Evolutionary conservation across 2,113 vertebrate species (phyloP).

Genomic region (Apodemus sylvaticus): DNA sequence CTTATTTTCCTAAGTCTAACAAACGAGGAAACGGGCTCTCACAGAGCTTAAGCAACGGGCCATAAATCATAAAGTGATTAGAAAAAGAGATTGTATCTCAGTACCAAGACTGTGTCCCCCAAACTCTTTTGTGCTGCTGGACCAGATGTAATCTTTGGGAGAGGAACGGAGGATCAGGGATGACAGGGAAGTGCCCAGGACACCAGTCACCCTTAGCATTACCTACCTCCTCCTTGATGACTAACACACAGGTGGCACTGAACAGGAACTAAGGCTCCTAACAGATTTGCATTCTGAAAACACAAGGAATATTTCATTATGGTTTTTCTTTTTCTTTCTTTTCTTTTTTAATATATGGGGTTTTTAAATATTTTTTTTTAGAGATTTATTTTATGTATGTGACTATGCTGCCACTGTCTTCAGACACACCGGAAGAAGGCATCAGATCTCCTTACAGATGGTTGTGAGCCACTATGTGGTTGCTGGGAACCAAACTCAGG

Average conservation of each 20-base stretch:
- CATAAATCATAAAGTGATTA: not conserved
- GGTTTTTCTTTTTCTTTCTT: too few relatives aligned
- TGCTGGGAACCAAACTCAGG: too few relatives aligned
- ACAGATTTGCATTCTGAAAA: not conserved
- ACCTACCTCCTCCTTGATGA: not conserved
- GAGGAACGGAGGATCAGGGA: not conserved
- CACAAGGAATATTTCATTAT: not conserved
- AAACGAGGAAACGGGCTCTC: not conserved
- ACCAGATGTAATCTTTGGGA: not conserved
- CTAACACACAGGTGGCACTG: not conserved
- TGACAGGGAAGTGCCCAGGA: not conserved
- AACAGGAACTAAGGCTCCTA: not conserved
- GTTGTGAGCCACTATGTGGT: too few relatives aligned
- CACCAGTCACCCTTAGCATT: not conserved
- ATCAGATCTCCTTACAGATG: too few relatives aligned
- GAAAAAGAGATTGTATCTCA: not conserved
- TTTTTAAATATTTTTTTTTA: too few relatives aligned
- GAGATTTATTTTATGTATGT: too few relatives aligned
- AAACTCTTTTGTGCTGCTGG: not conserved
- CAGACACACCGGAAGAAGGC: too few relatives aligned
- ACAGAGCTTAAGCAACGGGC: not conserved
- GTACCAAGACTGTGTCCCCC: not conserved
- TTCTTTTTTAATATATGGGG: too few relatives aligned
- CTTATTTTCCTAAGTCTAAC: not conserved
- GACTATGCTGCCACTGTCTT: too few relatives aligned